phyloP scores from a whole-genome alignment of 1,140 invertebrate species.

The Neelides sp. region DNA sequence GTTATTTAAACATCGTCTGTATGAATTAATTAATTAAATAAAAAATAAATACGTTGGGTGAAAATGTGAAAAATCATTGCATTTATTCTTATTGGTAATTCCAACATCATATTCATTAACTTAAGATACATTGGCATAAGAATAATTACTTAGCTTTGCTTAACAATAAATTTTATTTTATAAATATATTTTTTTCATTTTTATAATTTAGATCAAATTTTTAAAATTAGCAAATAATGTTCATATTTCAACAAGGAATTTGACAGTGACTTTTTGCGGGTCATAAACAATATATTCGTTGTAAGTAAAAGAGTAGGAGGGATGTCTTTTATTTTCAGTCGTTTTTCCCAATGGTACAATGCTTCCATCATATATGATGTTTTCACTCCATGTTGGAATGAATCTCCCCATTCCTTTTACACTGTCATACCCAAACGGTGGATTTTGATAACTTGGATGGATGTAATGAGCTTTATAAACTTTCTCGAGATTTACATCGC shows the following conservation, averaged over 20 bases:
- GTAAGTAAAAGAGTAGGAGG: not conserved
- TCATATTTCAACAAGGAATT: not conserved
- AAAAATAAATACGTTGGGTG: too few relatives aligned
- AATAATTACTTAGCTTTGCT: not conserved
- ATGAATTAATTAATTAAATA: too few relatives aligned
- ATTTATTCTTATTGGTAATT: too few relatives aligned
- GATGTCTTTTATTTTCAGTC: not conserved
- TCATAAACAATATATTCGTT: not conserved
- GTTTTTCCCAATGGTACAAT: not conserved
- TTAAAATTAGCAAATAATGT: too few relatives aligned
- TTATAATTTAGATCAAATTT: not conserved
- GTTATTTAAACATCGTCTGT: too few relatives aligned
- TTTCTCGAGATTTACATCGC: not conserved
- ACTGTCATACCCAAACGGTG: not conserved
- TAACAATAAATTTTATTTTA: not conserved
- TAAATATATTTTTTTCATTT: not conserved
- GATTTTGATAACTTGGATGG: not conserved
- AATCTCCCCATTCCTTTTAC: not conserved
- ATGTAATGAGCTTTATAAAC: not conserved
- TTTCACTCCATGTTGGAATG: not conserved
- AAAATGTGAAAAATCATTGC: too few relatives aligned
- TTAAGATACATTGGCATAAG: too few relatives aligned
- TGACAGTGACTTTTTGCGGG: not conserved
- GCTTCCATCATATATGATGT: not conserved
- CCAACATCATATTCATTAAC: too few relatives aligned